Conservation (phyloP, 2,797 vertebrate species). For the Hydrophis major region DNA sequence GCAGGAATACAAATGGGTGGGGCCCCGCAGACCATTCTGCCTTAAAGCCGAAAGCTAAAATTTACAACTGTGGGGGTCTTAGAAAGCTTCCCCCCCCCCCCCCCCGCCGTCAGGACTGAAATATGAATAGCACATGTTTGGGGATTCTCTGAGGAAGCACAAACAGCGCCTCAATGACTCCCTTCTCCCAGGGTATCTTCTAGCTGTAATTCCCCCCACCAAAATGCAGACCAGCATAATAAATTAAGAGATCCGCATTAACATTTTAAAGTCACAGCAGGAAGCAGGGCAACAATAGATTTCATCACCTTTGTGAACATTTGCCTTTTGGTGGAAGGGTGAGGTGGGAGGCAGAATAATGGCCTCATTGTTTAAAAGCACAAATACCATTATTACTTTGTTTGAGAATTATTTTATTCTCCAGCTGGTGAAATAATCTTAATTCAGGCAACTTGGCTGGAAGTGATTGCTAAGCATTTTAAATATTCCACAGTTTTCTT, state of each 20-base stretch:
- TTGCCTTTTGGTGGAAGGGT: slow-evolving; percentile 14
- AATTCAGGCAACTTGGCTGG: slow-evolving; percentile 30
- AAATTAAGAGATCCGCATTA: slow-evolving; percentile 48
- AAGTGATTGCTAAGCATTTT: slow-evolving; percentile 44
- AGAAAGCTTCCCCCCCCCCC: slow-evolving; percentile 47
- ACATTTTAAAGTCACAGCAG: slow-evolving; percentile 59
- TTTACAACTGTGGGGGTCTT: slow-evolving; percentile 57
- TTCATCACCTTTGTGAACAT: slow-evolving; percentile 34
- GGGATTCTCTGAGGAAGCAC: slow-evolving; percentile 44
- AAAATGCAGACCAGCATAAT: slow-evolving; percentile 19
- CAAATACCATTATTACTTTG: slow-evolving; percentile 50
- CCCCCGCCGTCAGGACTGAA: slow-evolving; percentile 38
- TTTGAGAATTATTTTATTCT: slow-evolving; percentile 57
- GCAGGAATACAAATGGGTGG: slow-evolving; percentile 58
- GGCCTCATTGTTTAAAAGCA: slow-evolving; percentile 4
- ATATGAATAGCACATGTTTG: slow-evolving; percentile 41
- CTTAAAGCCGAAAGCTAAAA: slow-evolving; percentile 60
- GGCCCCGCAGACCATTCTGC: slow-evolving; percentile 51
- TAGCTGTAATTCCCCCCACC: slow-evolving; percentile 24
- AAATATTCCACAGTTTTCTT: background rate
- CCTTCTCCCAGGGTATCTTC: slow-evolving; percentile 50
- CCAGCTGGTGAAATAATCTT: slow-evolving; percentile 42
- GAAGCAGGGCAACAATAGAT: slow-evolving; percentile 53
- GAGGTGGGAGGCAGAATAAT: slow-evolving; percentile 28
- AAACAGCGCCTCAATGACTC: slow-evolving; percentile 43